phyloP scores from a whole-genome alignment of 2,888 invertebrate species.

The Hymenopus coronatus region DNA sequence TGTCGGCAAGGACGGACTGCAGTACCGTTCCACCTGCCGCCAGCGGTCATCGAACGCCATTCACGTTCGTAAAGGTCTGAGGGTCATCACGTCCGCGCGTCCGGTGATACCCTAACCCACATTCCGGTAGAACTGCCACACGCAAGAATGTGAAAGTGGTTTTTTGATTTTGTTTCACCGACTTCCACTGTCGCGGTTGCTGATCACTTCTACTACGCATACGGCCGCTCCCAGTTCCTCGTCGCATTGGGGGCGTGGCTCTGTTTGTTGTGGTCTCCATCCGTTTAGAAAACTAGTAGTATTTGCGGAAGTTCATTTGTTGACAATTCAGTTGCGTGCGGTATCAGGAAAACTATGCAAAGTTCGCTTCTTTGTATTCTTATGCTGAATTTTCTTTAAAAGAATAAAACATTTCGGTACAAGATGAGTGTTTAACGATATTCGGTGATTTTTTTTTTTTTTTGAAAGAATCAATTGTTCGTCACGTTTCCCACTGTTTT shows the following conservation, averaged over 20 bases:
- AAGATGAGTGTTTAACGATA: too few relatives aligned
- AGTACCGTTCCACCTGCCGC: background rate
- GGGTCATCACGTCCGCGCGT: background rate
- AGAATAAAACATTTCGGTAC: too few relatives aligned
- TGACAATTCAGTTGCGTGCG: background rate
- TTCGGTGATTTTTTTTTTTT: too few relatives aligned
- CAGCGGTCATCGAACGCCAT: background rate
- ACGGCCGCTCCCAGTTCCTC: background rate
- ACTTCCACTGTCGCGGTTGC: background rate
- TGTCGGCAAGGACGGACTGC: too few relatives aligned
- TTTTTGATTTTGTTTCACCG: conserved; percentile 31
- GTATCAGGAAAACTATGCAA: too few relatives aligned
- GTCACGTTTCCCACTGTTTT: too few relatives aligned
- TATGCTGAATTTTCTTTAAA: too few relatives aligned
- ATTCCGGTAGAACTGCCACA: background rate
- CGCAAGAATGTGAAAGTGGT: conserved; percentile 44
- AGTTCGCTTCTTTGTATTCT: too few relatives aligned
- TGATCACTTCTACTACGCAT: background rate
- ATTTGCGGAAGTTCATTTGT: background rate
- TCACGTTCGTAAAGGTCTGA: background rate
- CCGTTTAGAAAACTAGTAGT: background rate
- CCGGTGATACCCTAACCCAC: conserved; percentile 10
- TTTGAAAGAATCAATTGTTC: too few relatives aligned
- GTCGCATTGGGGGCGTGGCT: background rate
- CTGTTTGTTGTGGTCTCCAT: background rate